Evolutionary conservation across 2,888 invertebrate genomes (phyloP).

Genomic region (Drosophila algonquin): DNA sequence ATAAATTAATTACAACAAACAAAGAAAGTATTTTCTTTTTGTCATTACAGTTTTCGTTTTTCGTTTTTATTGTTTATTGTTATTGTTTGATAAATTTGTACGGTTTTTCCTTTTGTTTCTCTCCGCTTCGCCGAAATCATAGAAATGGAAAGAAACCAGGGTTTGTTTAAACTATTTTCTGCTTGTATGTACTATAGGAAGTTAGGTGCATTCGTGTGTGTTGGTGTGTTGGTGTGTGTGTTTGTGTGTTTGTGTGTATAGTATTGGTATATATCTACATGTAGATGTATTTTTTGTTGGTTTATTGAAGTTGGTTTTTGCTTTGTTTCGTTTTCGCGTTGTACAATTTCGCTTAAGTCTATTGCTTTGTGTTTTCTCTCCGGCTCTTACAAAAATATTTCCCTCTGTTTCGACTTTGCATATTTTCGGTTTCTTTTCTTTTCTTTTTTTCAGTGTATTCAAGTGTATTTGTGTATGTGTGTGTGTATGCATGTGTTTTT

Average conservation of each 20-base stretch:
- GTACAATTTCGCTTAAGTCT: constrained; percentile 44
- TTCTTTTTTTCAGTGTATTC: constrained; percentile 1
- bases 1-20: constrained; percentile 47
- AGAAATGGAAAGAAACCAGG: constrained; percentile 36
- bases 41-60: constrained; percentile 35
- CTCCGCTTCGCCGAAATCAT: constrained; percentile 22
- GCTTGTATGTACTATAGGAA: constrained; percentile 69
- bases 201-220: constrained; percentile 68
- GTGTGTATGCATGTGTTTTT: constrained; percentile 25
- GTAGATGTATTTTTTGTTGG: constrained; percentile 39
- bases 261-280: constrained; percentile 31
- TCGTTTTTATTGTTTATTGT: no score
- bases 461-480: constrained; percentile 1
- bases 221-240: constrained; percentile 48
- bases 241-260: constrained; percentile 37
- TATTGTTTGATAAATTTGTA: constrained; percentile 72
- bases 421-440: constrained; percentile 10
- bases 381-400: constrained; percentile 40
- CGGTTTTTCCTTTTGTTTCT: constrained; percentile 59
- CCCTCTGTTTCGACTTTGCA: constrained; percentile 28
- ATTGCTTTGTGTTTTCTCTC: constrained; percentile 38
- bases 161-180: constrained; percentile 42
- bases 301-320: constrained; percentile 56
- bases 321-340: constrained; percentile 26
- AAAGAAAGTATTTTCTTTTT: constrained; percentile 40